Evolutionary conservation across 2,113 vertebrate genomes (phyloP).

Genomic region (Aythya baeri): DNA sequence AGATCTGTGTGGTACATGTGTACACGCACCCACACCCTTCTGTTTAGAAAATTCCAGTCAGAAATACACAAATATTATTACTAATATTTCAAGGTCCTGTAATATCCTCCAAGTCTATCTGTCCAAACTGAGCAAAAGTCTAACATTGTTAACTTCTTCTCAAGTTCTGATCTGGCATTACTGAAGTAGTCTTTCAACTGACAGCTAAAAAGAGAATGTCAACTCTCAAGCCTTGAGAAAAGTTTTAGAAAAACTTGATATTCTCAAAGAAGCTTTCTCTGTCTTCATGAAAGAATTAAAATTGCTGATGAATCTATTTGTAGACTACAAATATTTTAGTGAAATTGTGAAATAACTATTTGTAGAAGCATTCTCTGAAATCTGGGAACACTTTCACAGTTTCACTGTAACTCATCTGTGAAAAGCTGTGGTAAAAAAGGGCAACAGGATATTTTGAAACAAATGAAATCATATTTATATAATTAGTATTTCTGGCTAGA

Average conservation of each 20-base stretch:
- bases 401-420: not conserved
- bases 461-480: not conserved
- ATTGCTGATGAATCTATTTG: not conserved
- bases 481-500: not conserved
- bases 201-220: not conserved
- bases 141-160: not conserved
- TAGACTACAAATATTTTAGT: not conserved
- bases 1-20: not conserved
- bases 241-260: not conserved
- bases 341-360: not conserved
- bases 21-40: not conserved
- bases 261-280: not conserved
- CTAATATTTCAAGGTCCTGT: not conserved
- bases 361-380: not conserved
- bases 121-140: not conserved
- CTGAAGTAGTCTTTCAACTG: not conserved
- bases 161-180: not conserved
- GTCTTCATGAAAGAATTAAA: not conserved
- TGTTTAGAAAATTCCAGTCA: not conserved
- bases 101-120: not conserved
- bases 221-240: not conserved
- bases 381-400: not conserved
- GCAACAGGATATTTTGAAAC: not conserved
- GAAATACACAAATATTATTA: not conserved
- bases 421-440: not conserved